These are phyloP conservation scores for Lacerta bilineata DNA, from an alignment of 2,797 vertebrate genomes.

Conservation along the genomic window DNA sequence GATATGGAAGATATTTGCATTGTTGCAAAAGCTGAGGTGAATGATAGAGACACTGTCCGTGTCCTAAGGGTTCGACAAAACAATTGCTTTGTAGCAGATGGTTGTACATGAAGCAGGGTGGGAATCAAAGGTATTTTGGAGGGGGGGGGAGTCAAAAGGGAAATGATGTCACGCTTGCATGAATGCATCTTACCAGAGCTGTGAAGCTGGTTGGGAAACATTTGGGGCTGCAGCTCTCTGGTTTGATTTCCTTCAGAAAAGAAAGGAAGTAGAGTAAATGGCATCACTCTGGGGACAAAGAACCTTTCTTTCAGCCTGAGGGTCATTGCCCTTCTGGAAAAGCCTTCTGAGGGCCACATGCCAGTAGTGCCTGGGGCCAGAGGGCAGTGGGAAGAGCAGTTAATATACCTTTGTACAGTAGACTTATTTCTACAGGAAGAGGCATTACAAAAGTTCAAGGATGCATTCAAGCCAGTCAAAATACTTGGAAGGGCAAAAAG, in stretches of 20 bases:
- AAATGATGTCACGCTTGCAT: constrained; percentile 26
- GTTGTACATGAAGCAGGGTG: constrained; percentile 39
- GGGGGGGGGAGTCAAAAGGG: constrained; percentile 10
- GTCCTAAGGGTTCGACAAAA: constrained; percentile 18
- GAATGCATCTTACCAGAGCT: background rate
- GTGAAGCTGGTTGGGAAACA: constrained; percentile 35
- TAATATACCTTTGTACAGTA: too few species aligned
- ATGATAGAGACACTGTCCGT: background rate
- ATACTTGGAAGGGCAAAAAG: too few species aligned
- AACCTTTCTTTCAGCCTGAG: background rate
- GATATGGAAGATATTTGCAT: constrained; percentile 38
- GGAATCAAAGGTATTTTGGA: constrained; percentile 35
- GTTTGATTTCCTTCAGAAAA: background rate
- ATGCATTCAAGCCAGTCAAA: too few species aligned
- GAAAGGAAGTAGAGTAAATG: constrained; percentile 35
- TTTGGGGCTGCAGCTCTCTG: constrained; percentile 19
- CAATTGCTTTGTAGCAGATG: constrained; percentile 33
- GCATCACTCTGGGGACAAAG: constrained; percentile 21
- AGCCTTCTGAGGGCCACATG: background rate
- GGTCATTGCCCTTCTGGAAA: background rate
- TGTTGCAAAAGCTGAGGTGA: constrained; percentile 1
- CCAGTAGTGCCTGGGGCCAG: too few species aligned
- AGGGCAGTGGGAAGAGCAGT: too few species aligned
- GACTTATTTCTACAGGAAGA: too few species aligned
- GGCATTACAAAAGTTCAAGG: too few species aligned